Percentiles rank a stretch among this genome's conserved stretches.
Evolutionary conservation across 2,888 invertebrate genomes (phyloP).

Genomic region (Eupithecia dodoneata): DNA sequence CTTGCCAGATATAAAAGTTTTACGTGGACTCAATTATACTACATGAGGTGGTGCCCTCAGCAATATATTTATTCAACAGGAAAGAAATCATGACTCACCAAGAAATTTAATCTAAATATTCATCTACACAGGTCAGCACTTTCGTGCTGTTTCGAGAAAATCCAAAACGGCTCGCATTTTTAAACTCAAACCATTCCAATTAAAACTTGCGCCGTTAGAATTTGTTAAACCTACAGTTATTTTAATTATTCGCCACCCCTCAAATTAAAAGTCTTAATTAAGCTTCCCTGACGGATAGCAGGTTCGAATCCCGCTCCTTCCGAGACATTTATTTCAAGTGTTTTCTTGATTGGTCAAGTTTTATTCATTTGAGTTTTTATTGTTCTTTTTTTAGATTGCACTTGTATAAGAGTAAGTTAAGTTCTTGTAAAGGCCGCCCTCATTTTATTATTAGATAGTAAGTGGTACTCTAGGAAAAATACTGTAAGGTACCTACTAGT

Average conservation of each 20-base stretch:
- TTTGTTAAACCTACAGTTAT: constrained; percentile 53
- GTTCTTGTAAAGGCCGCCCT: neutral
- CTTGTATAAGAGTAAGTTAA: neutral
- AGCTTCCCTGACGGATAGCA: constrained; percentile 42
- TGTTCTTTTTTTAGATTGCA: neutral
- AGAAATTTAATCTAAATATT: neutral
- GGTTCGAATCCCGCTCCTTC: constrained; percentile 51
- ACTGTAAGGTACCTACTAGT: neutral
- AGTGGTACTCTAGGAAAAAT: neutral
- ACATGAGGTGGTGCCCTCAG: too few species aligned
- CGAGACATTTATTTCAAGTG: constrained; percentile 45
- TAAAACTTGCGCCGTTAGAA: constrained; percentile 48
- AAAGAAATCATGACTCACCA: neutral
- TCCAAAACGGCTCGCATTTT: constrained; percentile 10
- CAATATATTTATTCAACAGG: too few species aligned
- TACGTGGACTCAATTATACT: neutral
- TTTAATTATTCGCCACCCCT: constrained; percentile 54
- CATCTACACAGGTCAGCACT: constrained; percentile 4
- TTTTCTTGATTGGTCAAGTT: constrained; percentile 42
- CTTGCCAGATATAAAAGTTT: neutral
- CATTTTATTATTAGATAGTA: neutral
- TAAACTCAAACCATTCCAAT: constrained; percentile 41
- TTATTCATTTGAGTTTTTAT: constrained; percentile 49
- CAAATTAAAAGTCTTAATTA: constrained; percentile 53
- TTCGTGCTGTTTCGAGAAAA: neutral